A percentile compares a stretch with the other conserved stretches of the same genome.
Conservation (phyloP, 2,113 vertebrate species). For the Tinamus guttatus region DNA sequence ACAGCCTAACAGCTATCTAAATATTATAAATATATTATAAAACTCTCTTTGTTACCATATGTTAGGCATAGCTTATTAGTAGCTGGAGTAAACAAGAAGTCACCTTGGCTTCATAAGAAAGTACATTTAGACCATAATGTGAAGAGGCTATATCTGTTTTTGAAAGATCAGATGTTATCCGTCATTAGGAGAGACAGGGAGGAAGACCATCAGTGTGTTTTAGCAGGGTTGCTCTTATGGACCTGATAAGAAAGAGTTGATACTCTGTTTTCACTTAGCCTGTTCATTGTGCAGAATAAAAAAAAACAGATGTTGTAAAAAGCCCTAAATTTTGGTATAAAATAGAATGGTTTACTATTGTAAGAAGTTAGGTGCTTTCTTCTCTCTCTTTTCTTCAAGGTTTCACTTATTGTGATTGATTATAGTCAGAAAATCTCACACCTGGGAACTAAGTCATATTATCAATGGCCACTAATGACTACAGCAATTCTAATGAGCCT, state of each 20-base stretch:
- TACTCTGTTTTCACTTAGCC: not conserved
- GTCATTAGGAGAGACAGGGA: not conserved
- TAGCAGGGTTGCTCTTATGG: not conserved
- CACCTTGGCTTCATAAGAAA: not conserved
- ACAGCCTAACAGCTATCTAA: too few relatives aligned
- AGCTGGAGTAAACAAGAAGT: not conserved
- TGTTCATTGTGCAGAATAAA: not conserved
- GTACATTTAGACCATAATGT: not conserved
- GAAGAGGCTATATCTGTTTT: not conserved
- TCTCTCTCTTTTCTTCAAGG: not conserved
- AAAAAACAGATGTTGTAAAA: not conserved
- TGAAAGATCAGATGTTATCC: not conserved
- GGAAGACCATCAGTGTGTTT: not conserved
- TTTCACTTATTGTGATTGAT: not conserved
- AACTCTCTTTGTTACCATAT: not conserved
- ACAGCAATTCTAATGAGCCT: not conserved
- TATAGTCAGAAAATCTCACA: not conserved
- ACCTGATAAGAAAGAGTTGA: not conserved
- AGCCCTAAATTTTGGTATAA: not conserved
- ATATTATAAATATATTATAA: not conserved
- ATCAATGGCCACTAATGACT: not conserved
- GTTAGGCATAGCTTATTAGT: not conserved
- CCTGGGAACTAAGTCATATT: not conserved
- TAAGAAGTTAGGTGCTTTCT: not conserved
- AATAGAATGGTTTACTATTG: not conserved